phyloP scores from a whole-genome alignment of 2,797 vertebrate species.

The Nannoperca australis region DNA sequence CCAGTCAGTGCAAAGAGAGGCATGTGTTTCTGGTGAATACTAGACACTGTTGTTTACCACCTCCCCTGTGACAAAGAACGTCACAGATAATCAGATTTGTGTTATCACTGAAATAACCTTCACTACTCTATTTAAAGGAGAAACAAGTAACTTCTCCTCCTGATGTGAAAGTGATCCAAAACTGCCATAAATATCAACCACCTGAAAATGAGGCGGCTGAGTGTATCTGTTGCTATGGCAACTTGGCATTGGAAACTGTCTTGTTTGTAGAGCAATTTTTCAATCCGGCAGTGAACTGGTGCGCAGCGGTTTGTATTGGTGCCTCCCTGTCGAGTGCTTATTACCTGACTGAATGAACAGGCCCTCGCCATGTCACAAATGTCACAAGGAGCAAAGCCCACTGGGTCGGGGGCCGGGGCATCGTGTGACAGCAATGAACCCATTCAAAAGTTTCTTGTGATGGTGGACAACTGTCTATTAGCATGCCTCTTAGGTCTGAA shows the following conservation, averaged over 20 bases:
- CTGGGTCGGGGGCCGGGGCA: conserved; percentile 12
- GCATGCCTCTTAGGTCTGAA: not conserved
- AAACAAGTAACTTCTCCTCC: not conserved
- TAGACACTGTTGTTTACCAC: not conserved
- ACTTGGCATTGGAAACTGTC: conserved; percentile 36
- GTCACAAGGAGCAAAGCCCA: conserved; percentile 50
- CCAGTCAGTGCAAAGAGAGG: conserved; percentile 6
- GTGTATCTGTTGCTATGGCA: conserved; percentile 46
- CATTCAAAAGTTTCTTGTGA: conserved; percentile 31
- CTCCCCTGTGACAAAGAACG: not conserved
- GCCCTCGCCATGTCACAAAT: conserved; percentile 55
- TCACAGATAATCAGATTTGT: conserved; percentile 1
- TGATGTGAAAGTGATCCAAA: conserved; percentile 4
- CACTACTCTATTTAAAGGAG: not conserved
- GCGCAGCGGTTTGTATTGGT: conserved; percentile 46
- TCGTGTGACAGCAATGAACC: conserved; percentile 3
- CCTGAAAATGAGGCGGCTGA: conserved; percentile 32
- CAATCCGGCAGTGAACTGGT: conserved; percentile 66
- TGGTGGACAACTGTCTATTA: not conserved
- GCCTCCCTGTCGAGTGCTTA: conserved; percentile 68
- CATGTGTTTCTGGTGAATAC: conserved; percentile 11
- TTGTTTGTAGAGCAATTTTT: conserved; percentile 60
- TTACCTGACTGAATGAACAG: conserved; percentile 67
- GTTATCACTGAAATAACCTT: not conserved
- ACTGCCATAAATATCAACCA: conserved; percentile 22